phyloP scores from a whole-genome alignment of 2,113 vertebrate species.

The Pomatostomus ruficeps region DNA sequence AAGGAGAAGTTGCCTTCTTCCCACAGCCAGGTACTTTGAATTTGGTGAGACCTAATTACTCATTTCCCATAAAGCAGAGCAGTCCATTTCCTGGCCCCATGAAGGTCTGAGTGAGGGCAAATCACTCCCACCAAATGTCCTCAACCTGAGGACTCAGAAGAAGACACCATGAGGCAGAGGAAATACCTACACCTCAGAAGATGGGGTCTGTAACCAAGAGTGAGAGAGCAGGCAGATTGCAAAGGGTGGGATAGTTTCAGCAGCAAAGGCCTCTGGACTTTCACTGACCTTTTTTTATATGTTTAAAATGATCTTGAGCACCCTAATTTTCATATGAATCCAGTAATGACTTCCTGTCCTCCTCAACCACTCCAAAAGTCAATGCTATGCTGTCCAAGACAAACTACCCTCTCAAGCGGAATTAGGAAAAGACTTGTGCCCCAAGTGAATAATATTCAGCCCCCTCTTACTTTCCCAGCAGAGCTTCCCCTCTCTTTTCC shows the following conservation, averaged over 20 bases:
- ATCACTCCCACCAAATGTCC: neutral
- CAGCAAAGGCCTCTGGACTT: neutral
- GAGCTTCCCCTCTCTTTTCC: conserved; percentile 1
- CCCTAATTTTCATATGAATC: neutral
- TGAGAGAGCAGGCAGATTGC: neutral
- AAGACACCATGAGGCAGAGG: neutral
- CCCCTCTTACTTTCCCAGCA: conserved; percentile 52
- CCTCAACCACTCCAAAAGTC: neutral
- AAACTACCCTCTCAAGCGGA: conserved; percentile 1
- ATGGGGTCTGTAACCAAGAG: neutral
- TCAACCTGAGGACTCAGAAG: neutral
- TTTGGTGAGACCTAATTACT: neutral
- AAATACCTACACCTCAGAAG: neutral
- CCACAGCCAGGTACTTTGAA: neutral
- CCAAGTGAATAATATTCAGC: conserved; percentile 22
- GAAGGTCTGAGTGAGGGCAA: neutral
- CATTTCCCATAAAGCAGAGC: neutral
- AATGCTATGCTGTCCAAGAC: neutral
- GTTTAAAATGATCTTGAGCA: neutral
- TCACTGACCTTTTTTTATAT: neutral
- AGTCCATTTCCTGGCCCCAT: neutral
- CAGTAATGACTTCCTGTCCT: neutral
- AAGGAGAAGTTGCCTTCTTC: neutral
- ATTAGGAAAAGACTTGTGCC: neutral
- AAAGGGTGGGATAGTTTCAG: neutral